phyloP scores from a whole-genome alignment of 2,113 vertebrate species.

The Tragulus kanchil region DNA sequence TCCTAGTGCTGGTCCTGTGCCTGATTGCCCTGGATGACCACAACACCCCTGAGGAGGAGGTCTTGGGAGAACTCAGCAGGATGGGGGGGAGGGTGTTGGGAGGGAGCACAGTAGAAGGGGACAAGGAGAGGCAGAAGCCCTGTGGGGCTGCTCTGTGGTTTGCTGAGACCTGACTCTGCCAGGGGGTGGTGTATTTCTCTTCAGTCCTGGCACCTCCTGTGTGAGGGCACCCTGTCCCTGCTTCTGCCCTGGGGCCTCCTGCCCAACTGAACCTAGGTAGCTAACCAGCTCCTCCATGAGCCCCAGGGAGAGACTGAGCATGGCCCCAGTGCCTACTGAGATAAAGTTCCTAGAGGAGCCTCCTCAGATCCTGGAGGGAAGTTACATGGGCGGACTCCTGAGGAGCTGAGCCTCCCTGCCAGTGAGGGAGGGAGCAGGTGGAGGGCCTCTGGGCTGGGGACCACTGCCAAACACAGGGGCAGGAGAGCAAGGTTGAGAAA shows the following conservation, averaged over 20 bases:
- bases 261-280: too few relatives aligned
- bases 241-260: too few relatives aligned
- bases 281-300: background rate
- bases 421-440: background rate
- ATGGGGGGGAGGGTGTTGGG: background rate
- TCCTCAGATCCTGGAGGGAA: background rate
- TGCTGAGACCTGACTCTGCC: too few relatives aligned
- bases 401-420: too few relatives aligned
- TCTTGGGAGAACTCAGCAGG: background rate
- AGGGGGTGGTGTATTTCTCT: too few relatives aligned
- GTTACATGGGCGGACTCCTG: background rate
- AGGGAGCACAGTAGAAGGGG: too few relatives aligned
- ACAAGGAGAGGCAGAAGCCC: too few relatives aligned
- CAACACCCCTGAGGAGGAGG: accelerated
- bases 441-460: background rate
- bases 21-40: background rate
- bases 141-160: too few relatives aligned
- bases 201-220: too few relatives aligned
- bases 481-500: too few relatives aligned
- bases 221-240: too few relatives aligned
- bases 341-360: background rate
- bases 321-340: background rate
- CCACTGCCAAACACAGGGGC: too few relatives aligned
- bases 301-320: background rate
- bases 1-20: background rate